Evolutionary conservation across 1,140 invertebrate species (phyloP).

Genomic region (Apocrypta bakeri): DNA sequence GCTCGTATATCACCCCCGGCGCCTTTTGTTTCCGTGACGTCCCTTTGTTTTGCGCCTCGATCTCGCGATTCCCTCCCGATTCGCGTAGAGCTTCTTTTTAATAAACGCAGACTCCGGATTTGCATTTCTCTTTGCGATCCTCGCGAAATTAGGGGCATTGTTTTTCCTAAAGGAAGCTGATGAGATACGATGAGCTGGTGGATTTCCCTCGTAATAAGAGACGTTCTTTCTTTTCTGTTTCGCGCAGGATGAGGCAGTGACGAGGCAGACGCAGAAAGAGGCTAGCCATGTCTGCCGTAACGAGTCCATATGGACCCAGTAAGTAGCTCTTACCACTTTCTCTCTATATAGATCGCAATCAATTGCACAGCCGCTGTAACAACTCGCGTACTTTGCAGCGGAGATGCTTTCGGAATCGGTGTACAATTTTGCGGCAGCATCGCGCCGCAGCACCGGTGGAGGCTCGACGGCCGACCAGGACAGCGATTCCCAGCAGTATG

Average conservation of each 20-base stretch:
- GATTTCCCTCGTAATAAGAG: slow-evolving; percentile 30
- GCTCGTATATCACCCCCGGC: slow-evolving; percentile 60
- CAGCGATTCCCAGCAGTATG: slow-evolving; percentile 67
- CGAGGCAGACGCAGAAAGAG: slow-evolving; percentile 58
- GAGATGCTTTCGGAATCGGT: slow-evolving; percentile 74
- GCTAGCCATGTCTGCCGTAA: slow-evolving; percentile 73
- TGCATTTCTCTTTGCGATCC: slow-evolving; percentile 8
- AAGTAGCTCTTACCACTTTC: slow-evolving; percentile 57
- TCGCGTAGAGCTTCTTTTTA: no score
- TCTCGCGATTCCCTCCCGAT: slow-evolving; percentile 59
- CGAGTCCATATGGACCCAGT: slow-evolving; percentile 74
- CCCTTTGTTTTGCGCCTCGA: slow-evolving; percentile 63
- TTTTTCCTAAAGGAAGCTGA: background rate
- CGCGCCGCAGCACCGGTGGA: slow-evolving; percentile 60
- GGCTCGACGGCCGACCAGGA: slow-evolving; percentile 66
- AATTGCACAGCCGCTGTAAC: background rate
- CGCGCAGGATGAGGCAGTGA: slow-evolving; percentile 70
- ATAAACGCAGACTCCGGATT: slow-evolving; percentile 20
- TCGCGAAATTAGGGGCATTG: background rate
- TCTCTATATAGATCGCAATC: background rate
- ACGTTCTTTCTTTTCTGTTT: slow-evolving; percentile 61
- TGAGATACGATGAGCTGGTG: background rate
- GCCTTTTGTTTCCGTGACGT: slow-evolving; percentile 61
- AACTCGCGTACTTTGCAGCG: slow-evolving; percentile 59
- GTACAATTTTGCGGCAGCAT: slow-evolving; percentile 72